Conservation (phyloP, 1,140 invertebrate species). For the Drosophila rhopaloa region DNA sequence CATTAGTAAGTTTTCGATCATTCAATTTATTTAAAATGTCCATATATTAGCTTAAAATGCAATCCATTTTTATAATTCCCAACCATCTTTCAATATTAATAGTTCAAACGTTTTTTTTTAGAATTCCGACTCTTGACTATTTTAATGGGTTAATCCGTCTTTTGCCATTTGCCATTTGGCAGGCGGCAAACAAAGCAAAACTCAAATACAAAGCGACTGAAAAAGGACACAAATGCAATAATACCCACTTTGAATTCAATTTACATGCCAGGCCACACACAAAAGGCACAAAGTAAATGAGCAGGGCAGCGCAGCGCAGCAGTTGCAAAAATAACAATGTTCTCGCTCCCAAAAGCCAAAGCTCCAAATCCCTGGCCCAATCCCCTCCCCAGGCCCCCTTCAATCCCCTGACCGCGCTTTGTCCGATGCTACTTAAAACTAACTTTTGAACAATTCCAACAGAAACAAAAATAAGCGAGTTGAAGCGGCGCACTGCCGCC, state of each 20-base stretch:
- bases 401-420: conserved; percentile 25
- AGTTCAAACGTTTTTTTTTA: too few species aligned
- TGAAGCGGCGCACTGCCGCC: conserved; percentile 28
- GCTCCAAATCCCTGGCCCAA: conserved; percentile 22
- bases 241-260: conserved; percentile 76
- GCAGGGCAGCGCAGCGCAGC: conserved; percentile 50
- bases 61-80: too few species aligned
- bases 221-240: conserved; percentile 56
- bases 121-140: not conserved
- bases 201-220: conserved; percentile 52
- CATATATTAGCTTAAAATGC: too few species aligned
- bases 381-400: not conserved
- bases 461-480: conserved; percentile 62
- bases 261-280: conserved; percentile 65
- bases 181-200: conserved; percentile 41
- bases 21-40: too few species aligned
- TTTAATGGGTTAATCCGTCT: conserved; percentile 31
- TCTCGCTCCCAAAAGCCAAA: conserved; percentile 44
- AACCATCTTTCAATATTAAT: too few species aligned
- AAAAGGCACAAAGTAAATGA: conserved; percentile 73
- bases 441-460: conserved; percentile 69
- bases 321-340: conserved; percentile 72
- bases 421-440: conserved; percentile 68
- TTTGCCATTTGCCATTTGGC: conserved; percentile 42
- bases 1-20: too few species aligned